Evolutionary conservation across 2,888 invertebrate species (phyloP).

Genomic region (Drosophila parthenogenetica): DNA sequence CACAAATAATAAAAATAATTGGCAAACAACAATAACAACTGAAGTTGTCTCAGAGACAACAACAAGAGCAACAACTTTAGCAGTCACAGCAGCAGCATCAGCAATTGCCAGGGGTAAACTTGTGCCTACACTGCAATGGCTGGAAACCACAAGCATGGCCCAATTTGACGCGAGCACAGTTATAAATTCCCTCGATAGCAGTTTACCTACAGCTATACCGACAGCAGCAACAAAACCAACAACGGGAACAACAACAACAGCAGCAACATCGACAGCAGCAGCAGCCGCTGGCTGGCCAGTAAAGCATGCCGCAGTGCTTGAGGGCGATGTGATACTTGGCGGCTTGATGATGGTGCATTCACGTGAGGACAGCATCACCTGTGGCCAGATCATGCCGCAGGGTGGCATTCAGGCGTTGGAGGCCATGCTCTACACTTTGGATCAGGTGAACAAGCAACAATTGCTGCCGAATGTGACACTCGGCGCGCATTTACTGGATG

Average conservation of each 20-base stretch:
- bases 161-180: constrained; percentile 9
- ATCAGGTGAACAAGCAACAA: constrained; percentile 89
- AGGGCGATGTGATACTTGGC: constrained; percentile 94
- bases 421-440: constrained; percentile 96
- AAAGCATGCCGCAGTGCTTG: constrained; percentile 93
- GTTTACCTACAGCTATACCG: constrained; percentile 16
- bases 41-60: constrained; percentile 1
- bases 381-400: constrained; percentile 97
- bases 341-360: constrained; percentile 98
- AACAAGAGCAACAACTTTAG: constrained; percentile 11
- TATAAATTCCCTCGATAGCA: constrained; percentile 7
- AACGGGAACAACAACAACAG: neutral
- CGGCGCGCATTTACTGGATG: constrained; percentile 95
- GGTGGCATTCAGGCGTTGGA: constrained; percentile 95
- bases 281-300: constrained; percentile 89
- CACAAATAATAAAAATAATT: constrained; percentile 40
- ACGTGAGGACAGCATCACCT: constrained; percentile 93
- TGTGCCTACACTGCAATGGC: constrained; percentile 34
- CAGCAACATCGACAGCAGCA: constrained; percentile 15
- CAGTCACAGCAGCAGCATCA: constrained; percentile 7
- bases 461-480: constrained; percentile 91
- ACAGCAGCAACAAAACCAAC: constrained; percentile 9
- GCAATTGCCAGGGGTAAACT: constrained; percentile 23
- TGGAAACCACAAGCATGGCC: constrained; percentile 85
- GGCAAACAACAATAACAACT: constrained; percentile 29